Conservation (phyloP, 92 coral and sea anemone species). For the Galaxea fascicularis region DNA sequence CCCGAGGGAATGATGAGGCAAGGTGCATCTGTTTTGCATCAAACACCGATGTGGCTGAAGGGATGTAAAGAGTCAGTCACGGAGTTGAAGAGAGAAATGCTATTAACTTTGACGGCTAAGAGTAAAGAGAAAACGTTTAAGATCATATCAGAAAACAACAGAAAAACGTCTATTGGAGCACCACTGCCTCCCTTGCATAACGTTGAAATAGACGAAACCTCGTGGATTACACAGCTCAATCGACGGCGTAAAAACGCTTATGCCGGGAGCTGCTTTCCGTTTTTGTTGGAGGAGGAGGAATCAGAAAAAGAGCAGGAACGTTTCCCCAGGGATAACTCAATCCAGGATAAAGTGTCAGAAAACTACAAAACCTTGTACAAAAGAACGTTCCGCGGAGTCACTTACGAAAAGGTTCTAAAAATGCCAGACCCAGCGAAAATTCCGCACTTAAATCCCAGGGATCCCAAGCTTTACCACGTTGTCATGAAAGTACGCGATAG, state of each 20-base stretch:
- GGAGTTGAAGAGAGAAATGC: constrained; percentile 50
- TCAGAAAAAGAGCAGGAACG: not conserved
- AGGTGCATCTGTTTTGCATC: not conserved
- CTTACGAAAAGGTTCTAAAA: constrained; percentile 38
- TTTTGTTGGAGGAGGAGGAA: constrained; percentile 36
- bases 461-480: constrained; percentile 51
- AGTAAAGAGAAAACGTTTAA: constrained; percentile 73
- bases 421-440: constrained; percentile 42
- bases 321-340: not conserved
- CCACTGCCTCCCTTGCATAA: constrained; percentile 30
- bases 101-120: constrained; percentile 64
- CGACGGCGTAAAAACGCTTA: constrained; percentile 18
- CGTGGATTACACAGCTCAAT: constrained; percentile 18
- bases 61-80: constrained; percentile 36
- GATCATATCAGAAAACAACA: constrained; percentile 68
- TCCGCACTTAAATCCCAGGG: constrained; percentile 38
- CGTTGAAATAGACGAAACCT: constrained; percentile 3
- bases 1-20: not conserved
- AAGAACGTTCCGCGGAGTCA: constrained; percentile 39
- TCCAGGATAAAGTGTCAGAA: not conserved
- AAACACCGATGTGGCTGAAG: constrained; percentile 38
- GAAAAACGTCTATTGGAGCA: constrained; percentile 31
- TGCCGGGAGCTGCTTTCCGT: constrained; percentile 67
- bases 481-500: constrained; percentile 41
- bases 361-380: not conserved